Conservation (phyloP, 2,888 invertebrate genomes). For the Dynastes tityus region DNA sequence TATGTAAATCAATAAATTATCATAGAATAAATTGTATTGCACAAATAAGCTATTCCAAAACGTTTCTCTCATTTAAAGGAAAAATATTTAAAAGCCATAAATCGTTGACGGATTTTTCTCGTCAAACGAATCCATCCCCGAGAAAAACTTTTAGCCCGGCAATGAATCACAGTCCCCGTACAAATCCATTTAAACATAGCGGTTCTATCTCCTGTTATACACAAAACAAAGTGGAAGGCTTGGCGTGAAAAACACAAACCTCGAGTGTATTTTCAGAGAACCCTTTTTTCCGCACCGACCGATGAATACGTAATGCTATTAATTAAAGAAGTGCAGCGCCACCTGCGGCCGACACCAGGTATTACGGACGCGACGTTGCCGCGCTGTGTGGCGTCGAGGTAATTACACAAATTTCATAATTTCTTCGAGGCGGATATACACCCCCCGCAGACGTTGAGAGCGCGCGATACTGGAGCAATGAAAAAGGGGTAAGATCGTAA, state of each 20-base stretch:
- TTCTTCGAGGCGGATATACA: conserved; percentile 63
- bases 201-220: conserved; percentile 32
- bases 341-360: conserved; percentile 69
- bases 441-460: conserved; percentile 49
- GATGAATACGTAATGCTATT: conserved; percentile 71
- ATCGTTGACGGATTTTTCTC: conserved; percentile 25
- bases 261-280: conserved; percentile 47
- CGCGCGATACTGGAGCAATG: conserved; percentile 57
- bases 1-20: too few relatives aligned
- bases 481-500: conserved; percentile 62
- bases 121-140: conserved; percentile 29
- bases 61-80: background rate
- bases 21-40: too few relatives aligned
- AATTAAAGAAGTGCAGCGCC: conserved; percentile 69
- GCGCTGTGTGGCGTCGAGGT: conserved; percentile 58
- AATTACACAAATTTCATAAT: conserved; percentile 70
- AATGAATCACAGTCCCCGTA: conserved; percentile 35
- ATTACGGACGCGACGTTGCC: conserved; percentile 58
- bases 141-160: conserved; percentile 36
- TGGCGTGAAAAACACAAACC: conserved; percentile 46
- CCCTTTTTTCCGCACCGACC: conserved; percentile 50
- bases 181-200: conserved; percentile 39
- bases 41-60: too few relatives aligned
- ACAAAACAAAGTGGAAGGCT: conserved; percentile 44
- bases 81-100: conserved; percentile 17